phyloP scores from a whole-genome alignment of 2,888 invertebrate species.

The Stratiomys singularior region DNA sequence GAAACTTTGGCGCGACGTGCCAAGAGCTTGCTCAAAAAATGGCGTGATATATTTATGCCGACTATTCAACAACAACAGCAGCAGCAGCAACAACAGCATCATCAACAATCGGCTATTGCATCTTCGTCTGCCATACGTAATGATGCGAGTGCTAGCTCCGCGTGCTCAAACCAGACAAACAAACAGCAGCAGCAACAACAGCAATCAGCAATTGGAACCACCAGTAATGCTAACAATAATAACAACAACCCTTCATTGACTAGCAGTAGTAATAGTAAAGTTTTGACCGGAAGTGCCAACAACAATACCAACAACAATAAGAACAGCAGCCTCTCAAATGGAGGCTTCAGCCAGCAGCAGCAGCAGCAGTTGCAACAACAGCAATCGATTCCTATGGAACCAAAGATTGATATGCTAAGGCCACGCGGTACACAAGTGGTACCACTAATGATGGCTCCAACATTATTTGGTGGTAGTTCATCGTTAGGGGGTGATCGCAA shows the following conservation, averaged over 20 bases:
- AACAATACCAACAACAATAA: slow-evolving; percentile 46
- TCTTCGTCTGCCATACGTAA: background rate
- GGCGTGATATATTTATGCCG: slow-evolving; percentile 88
- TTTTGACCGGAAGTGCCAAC: slow-evolving; percentile 53
- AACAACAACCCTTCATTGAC: background rate
- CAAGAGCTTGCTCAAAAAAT: slow-evolving; percentile 90
- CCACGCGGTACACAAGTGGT: background rate
- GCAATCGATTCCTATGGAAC: background rate
- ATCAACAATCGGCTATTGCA: background rate
- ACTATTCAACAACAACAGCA: slow-evolving; percentile 50
- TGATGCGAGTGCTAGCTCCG: background rate
- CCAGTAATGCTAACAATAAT: too few species aligned
- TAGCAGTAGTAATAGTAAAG: slow-evolving; percentile 20
- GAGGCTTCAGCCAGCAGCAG: slow-evolving; percentile 32
- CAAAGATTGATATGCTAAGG: background rate
- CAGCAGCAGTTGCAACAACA: background rate
- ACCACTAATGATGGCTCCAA: background rate
- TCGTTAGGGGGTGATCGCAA: background rate
- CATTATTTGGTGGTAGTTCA: background rate
- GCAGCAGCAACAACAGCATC: slow-evolving; percentile 41
- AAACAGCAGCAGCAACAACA: background rate
- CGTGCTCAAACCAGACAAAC: background rate
- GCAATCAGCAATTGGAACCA: background rate
- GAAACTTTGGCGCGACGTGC: slow-evolving; percentile 87
- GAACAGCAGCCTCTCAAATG: slow-evolving; percentile 47